Evolutionary conservation across 1,140 invertebrate genomes (phyloP).

Genomic region (Elysia chlorotica): DNA sequence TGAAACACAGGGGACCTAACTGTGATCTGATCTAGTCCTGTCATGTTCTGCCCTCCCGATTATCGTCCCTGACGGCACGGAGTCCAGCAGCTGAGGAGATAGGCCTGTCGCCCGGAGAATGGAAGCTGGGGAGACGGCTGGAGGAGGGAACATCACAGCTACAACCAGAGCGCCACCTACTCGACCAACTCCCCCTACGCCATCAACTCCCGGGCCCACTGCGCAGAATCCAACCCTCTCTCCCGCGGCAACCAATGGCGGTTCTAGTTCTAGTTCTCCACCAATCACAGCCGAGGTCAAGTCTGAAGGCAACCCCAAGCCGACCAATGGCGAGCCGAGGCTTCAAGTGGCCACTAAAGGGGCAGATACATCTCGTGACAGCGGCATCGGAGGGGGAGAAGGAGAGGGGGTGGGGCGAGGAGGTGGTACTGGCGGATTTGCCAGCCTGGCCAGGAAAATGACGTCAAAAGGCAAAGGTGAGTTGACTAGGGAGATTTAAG

Average conservation of each 20-base stretch:
- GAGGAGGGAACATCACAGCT: neutral
- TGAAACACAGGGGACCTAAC: neutral
- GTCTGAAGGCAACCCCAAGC: no score
- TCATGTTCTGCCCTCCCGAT: neutral
- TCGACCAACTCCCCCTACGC: neutral
- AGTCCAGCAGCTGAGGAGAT: neutral
- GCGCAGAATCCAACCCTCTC: no score
- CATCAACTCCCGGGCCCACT: neutral
- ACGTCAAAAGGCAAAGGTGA: slow-evolving; percentile 7
- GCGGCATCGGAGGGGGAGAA: no score
- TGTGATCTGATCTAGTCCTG: neutral
- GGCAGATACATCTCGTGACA: no score
- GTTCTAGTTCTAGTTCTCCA: no score
- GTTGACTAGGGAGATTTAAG: no score
- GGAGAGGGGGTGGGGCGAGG: neutral
- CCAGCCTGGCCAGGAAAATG: neutral
- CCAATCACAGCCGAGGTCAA: no score
- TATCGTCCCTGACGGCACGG: neutral
- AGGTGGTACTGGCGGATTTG: neutral
- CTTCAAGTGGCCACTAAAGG: no score
- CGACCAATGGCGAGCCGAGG: no score
- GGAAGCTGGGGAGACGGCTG: neutral
- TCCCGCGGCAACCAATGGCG: no score
- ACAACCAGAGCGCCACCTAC: neutral
- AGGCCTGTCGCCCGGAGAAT: neutral